A percentile compares a stretch with the other conserved stretches of the same genome.
Conservation (phyloP, 1,140 invertebrate species). For the Brachionus paranguensis region DNA sequence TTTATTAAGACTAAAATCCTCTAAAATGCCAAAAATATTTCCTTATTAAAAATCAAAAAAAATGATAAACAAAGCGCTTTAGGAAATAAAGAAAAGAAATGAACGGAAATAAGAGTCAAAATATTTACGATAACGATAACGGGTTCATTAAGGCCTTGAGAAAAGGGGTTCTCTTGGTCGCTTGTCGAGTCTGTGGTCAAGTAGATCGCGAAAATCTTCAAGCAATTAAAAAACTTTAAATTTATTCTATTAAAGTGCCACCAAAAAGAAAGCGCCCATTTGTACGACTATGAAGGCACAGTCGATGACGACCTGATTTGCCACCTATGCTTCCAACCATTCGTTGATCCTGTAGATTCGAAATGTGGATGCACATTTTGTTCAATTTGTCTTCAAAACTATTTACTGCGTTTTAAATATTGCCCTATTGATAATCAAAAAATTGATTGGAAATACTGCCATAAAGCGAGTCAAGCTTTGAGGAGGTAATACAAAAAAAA, state of each 20-base stretch:
- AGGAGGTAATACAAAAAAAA: conserved; percentile 44
- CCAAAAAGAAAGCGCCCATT: conserved; percentile 55
- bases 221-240: neutral
- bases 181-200: conserved; percentile 33
- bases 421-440: conserved; percentile 52
- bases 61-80: conserved; percentile 5
- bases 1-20: neutral
- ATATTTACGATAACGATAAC: conserved; percentile 4
- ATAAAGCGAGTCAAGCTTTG: conserved; percentile 53
- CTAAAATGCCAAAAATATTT: neutral
- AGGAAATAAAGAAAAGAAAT: neutral
- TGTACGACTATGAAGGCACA: conserved; percentile 58
- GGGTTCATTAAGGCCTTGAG: conserved; percentile 18
- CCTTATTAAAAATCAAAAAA: neutral
- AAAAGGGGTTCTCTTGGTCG: conserved; percentile 25
- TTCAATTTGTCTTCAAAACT: conserved; percentile 53
- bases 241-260: conserved; percentile 49
- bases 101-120: neutral
- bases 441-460: conserved; percentile 48
- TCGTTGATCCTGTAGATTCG: conserved; percentile 54
- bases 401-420: conserved; percentile 52
- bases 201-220: neutral
- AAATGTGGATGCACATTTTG: conserved; percentile 60
- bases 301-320: conserved; percentile 59
- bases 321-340: conserved; percentile 57